A percentile compares a stretch with the other conserved stretches of the same genome.
Conservation (phyloP, 2,113 vertebrate genomes). For the Plectropomus leopardus region DNA sequence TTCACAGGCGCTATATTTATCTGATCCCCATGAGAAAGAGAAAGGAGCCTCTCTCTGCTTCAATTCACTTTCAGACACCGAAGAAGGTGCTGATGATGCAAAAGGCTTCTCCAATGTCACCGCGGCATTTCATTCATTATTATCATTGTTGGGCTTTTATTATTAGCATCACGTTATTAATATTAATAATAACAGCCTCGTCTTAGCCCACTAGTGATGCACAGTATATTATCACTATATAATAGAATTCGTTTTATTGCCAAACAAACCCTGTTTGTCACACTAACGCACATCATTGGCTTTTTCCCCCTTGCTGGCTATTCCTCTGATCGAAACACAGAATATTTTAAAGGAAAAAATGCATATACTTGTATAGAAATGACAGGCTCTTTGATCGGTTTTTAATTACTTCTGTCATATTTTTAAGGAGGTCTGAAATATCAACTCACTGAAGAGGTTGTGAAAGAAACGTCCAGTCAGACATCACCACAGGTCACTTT, state of each 20-base stretch:
- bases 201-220: too few relatives aligned
- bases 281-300: neutral
- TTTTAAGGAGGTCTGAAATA: neutral
- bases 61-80: constrained; percentile 88
- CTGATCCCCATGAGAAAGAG: constrained; percentile 94
- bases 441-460: neutral
- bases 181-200: neutral
- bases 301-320: neutral
- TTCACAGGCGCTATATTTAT: constrained; percentile 92
- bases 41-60: constrained; percentile 86
- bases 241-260: constrained; percentile 15
- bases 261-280: neutral
- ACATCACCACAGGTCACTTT: neutral
- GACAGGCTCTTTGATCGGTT: neutral
- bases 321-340: neutral
- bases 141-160: constrained; percentile 73
- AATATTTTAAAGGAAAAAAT: neutral
- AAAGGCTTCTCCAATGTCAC: constrained; percentile 88
- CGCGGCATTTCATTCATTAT: constrained; percentile 87
- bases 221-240: constrained; percentile 7
- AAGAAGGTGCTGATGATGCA: constrained; percentile 92
- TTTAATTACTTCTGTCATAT: neutral
- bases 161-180: constrained; percentile 70
- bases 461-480: constrained; percentile 2
- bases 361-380: neutral